Evolutionary conservation across 2,888 invertebrate genomes (phyloP), one percentile per base, ranked within the genome.

Genomic region (Athripsodes cinereus): DNA sequence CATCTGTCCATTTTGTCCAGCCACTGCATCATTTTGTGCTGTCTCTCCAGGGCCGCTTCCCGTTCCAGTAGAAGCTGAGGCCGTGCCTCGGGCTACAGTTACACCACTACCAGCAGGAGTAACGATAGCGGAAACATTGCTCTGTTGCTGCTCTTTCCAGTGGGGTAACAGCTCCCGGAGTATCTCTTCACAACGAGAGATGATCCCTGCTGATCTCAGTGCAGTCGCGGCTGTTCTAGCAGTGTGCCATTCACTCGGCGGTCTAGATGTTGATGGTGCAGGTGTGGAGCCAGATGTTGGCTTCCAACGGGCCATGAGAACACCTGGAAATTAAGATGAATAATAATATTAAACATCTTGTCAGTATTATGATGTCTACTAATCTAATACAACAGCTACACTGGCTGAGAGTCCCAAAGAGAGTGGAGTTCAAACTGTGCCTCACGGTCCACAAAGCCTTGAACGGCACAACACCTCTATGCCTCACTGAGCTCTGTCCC

Each of bases 41-140:
- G 95, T 48, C 87, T 84, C 16, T 88, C 84, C 66, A 88, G 89
- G 46, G 92, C 89, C 70, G 96, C 72, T 75, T 72, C 46, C 70
- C 69, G 0, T 70, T 90, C 55, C 34, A 11, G 64, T 57, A 11
- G 61, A 54, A 8, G 59, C 56, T 20, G 13, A n/a, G 11, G 54
- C 40, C n/a, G 22, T 18, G 13, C 20, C 26, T 16, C 48, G 20
- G 44, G 94, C 49, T 92, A 84, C 0, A 92, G 85, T 34, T 87
- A 84, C 1, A 87, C 84, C n/a, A 88, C 84, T 65, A 88, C 89
- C 47, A 92, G 89, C 70, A 91, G 94, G 47, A 96, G 72, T 75
- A 72, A 44, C 70, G 69, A 0, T 70, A 70, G 55, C 78, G 74
- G 47, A 79, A 78, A 64, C 87, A 13, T 13, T 13, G 16, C 13